Base-by-base conservation (phyloP, 2,113 vertebrate genomes). In the Tachysurus fulvidraco region DNA sequence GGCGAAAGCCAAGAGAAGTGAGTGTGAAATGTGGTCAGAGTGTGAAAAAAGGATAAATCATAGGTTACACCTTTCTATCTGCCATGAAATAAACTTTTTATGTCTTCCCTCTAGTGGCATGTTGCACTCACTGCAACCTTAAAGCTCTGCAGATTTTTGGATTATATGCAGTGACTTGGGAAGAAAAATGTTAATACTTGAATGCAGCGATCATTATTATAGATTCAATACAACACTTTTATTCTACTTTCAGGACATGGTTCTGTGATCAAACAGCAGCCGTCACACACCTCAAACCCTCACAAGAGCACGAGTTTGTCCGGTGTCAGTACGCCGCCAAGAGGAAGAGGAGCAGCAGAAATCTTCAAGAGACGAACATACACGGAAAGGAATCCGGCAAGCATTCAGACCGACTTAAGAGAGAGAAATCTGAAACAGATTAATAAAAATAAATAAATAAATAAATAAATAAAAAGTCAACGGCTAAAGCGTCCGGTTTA, bases 1-100 rank as follows among this genome's bases (percentile, higher is more conserved):
- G 96, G 96, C 82, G 96, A 97, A 89, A 97, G 94, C 0, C 96
- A 97, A 86, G 90, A 94, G 62, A 97, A 93, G 96, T 96, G 93
- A 93, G 96, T 93, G 96, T 93, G 50, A 55, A 30, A 76, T 44
- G 67, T 79, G 10, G 55, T 13, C 41, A 7, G 4, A 46, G 19
- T 50, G 54, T 50, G 25, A 19, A 65, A 25, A 36, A 59, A 46
- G 4, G 28, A 16, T 46, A 3, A 79, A 65, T 65, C 57, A 23
- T 1, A 60, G n/a, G 19, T 21, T 54, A 14, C 81, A 83, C 62
- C 8, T 17, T 30, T 71, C 65, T 62, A 50, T 21, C 44, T 2
- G 23, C 21, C 23, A 6, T 74, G 23, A 74, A 74, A 74, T 4
- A 50, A n/a, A 73, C 23, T 5, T 69, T 36, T 71, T 21, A 41